These are phyloP conservation scores for Tenebrio molitor DNA, from an alignment of 1,140 invertebrate genomes.

Conservation along the genomic window DNA sequence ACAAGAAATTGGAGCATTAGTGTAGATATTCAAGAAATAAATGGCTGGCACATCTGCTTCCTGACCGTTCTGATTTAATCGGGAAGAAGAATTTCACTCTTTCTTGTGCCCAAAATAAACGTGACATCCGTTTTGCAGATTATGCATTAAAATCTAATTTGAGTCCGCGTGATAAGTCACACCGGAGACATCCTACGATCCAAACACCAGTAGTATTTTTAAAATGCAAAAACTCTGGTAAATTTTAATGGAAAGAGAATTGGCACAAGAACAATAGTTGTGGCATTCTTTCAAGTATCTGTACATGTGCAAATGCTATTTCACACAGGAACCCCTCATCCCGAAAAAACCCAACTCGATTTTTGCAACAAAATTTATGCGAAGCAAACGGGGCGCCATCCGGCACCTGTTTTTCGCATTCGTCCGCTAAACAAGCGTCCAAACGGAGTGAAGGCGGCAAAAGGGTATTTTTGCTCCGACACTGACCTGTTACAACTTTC, in stretches of 20 bases:
- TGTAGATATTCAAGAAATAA: slow-evolving; percentile 8
- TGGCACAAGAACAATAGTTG: slow-evolving; percentile 18
- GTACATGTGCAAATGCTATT: slow-evolving; percentile 4
- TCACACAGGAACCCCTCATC: too few relatives aligned
- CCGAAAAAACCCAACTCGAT: too few relatives aligned
- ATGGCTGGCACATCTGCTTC: slow-evolving; percentile 23
- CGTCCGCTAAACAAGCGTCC: slow-evolving; percentile 14
- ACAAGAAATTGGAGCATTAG: slow-evolving; percentile 18
- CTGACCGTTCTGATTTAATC: slow-evolving; percentile 18
- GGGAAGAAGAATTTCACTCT: slow-evolving; percentile 31
- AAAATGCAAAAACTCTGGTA: slow-evolving; percentile 24
- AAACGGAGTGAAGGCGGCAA: slow-evolving; percentile 17
- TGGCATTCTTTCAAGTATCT: slow-evolving; percentile 33
- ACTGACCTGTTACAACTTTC: slow-evolving; percentile 54
- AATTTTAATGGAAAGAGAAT: slow-evolving; percentile 11
- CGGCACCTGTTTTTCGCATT: background rate
- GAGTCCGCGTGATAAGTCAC: slow-evolving; percentile 2
- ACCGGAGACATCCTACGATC: slow-evolving; percentile 2
- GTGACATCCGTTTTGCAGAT: slow-evolving; percentile 13
- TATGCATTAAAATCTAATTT: slow-evolving; percentile 25
- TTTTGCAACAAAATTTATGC: slow-evolving; percentile 40
- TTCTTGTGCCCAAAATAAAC: slow-evolving; percentile 27
- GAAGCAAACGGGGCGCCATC: background rate
- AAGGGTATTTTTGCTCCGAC: slow-evolving; percentile 15
- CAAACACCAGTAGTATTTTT: slow-evolving; percentile 28